These are phyloP conservation scores for Brachionus asplanchnoidis DNA, from an alignment of 1,140 invertebrate species.

Conservation along the genomic window DNA sequence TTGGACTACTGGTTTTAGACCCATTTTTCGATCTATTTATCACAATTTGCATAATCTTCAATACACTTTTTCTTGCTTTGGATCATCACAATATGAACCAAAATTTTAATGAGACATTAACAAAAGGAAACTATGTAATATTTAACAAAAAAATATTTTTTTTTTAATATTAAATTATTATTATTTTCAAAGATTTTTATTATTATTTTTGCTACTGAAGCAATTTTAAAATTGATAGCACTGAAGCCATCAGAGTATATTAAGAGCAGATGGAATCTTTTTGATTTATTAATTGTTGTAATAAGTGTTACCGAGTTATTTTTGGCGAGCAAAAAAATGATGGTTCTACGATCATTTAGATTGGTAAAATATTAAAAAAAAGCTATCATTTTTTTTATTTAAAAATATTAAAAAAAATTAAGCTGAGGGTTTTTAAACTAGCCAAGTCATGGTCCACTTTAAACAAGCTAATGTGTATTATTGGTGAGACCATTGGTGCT, in stretches of 20 bases:
- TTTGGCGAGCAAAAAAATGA: conserved; percentile 81
- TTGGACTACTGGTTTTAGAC: conserved; percentile 70
- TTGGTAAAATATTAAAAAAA: conserved; percentile 56
- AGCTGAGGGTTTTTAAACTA: conserved; percentile 97
- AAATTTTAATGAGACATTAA: neutral
- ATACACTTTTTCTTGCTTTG: conserved; percentile 94
- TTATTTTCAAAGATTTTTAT: conserved; percentile 83
- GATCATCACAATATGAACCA: conserved; percentile 73
- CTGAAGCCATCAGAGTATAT: conserved; percentile 98
- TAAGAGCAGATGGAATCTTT: conserved; percentile 97
- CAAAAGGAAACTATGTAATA: conserved; percentile 61
- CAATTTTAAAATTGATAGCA: conserved; percentile 84
- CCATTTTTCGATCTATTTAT: conserved; percentile 97
- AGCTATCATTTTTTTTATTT: no score
- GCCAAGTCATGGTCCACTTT: conserved; percentile 98
- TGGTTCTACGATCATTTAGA: conserved; percentile 91
- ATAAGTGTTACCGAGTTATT: conserved; percentile 88
- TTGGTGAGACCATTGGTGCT: conserved; percentile 93
- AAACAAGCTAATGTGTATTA: conserved; percentile 95
- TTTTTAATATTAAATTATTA: conserved; percentile 65
- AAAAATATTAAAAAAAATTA: conserved; percentile 42
- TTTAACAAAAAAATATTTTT: conserved; percentile 55
- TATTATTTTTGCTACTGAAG: conserved; percentile 91
- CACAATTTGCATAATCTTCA: conserved; percentile 85
- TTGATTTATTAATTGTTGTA: conserved; percentile 95